Evolutionary conservation across 1,140 invertebrate genomes (phyloP).

Genomic region (Drosophila sp.): DNA sequence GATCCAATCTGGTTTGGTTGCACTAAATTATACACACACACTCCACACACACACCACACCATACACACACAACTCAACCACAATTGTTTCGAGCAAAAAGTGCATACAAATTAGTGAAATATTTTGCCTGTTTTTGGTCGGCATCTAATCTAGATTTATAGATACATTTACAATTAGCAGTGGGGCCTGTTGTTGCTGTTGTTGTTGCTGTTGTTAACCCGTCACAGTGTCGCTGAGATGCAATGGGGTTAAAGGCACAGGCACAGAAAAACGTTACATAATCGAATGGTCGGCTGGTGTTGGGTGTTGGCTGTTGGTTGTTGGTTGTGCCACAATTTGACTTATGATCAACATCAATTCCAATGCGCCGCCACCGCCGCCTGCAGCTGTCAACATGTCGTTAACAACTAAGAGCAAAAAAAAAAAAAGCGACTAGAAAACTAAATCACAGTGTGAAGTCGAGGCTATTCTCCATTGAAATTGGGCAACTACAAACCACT

Average conservation of each 20-base stretch:
- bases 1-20: constrained; percentile 80
- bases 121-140: constrained; percentile 81
- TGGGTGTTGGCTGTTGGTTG: not conserved
- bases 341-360: constrained; percentile 81
- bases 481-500: not conserved
- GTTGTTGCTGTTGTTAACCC: constrained; percentile 59
- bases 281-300: not conserved
- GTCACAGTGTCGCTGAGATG: constrained; percentile 41
- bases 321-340: constrained; percentile 73
- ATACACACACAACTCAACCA: constrained; percentile 22
- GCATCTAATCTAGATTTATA: constrained; percentile 81
- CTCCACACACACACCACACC: constrained; percentile 20
- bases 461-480: not conserved
- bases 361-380: constrained; percentile 70
- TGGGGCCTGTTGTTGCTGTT: constrained; percentile 36
- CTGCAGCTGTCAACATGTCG: constrained; percentile 79
- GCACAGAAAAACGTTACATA: constrained; percentile 37
- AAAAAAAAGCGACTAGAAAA: constrained; percentile 37
- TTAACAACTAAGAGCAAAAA: constrained; percentile 61
- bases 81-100: constrained; percentile 72
- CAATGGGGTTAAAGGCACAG: constrained; percentile 67
- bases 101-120: constrained; percentile 82
- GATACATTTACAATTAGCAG: constrained; percentile 74
- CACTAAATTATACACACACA: constrained; percentile 74
- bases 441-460: constrained; percentile 5